phyloP scores from a whole-genome alignment of 2,888 invertebrate species.

The Drosophila austrosaltans region DNA sequence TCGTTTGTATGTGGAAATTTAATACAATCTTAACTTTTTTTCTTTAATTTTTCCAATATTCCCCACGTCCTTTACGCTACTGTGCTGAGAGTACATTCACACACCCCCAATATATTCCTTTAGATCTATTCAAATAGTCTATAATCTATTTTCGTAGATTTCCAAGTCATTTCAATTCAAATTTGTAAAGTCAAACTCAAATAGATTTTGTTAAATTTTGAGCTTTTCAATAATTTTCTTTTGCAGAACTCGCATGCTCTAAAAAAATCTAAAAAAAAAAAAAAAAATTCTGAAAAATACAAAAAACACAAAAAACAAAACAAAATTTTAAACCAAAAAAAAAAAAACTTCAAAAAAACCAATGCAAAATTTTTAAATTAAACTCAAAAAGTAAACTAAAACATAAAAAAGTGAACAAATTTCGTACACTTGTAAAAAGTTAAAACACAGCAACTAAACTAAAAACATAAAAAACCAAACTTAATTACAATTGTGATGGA shows the following conservation, averaged over 20 bases:
- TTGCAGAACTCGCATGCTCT: constrained; percentile 78
- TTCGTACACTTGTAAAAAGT: constrained; percentile 53
- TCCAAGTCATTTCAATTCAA: not conserved
- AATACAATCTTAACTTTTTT: too few relatives aligned
- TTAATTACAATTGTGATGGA: constrained; percentile 63
- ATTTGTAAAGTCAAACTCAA: constrained; percentile 8
- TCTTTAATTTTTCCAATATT: too few relatives aligned
- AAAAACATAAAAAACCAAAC: constrained; percentile 30
- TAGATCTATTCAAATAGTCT: not conserved
- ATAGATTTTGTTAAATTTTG: constrained; percentile 75
- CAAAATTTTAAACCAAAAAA: constrained; percentile 49
- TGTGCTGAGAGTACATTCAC: not conserved
- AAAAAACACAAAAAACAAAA: constrained; percentile 18
- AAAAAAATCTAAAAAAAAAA: constrained; percentile 38
- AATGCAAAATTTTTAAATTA: constrained; percentile 46
- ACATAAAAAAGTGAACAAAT: constrained; percentile 54
- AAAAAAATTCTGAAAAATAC: constrained; percentile 47
- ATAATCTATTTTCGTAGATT: not conserved
- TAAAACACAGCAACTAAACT: constrained; percentile 44
- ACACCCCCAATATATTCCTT: not conserved
- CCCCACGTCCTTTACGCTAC: not conserved
- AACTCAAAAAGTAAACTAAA: constrained; percentile 45
- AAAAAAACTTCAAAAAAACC: constrained; percentile 36
- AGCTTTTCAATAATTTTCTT: constrained; percentile 73
- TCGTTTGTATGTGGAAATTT: too few relatives aligned